Base-by-base conservation (phyloP, 2,888 invertebrate genomes). In the Latrodectus elegans region DNA sequence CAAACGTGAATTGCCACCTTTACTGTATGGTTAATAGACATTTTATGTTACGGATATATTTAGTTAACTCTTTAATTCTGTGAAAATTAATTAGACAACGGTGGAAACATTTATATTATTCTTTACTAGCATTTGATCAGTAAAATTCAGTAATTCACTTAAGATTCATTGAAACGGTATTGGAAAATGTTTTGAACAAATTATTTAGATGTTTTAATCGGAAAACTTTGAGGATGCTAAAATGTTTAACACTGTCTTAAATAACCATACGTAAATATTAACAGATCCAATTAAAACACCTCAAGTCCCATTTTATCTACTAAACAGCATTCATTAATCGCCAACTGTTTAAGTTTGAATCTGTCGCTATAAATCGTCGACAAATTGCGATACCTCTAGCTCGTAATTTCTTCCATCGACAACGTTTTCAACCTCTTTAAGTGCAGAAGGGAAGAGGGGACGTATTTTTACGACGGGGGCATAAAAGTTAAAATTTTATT, bases 401-500 rank as follows among this genome's bases (percentile, higher is more conserved):
- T 17, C 9, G 74, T 55, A 26, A 74, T 74, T 55, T 55, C 55
- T n/a, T 15, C n/a, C 67, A n/a, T 38, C 67, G 67, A 10, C 70
- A 55, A 72, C 70, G 22, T 72, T 73, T 80, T 80, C 14, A 60
- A 26, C 38, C 75, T 76, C 22, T n/a, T 70, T 8, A 10, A 4
- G n/a, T 15, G n/a, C 60, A 60, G 60, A 15, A 12, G 8, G 52
- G 52, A 51, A 22, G 11, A 17, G 17, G 52, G 17, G 49, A 55
- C 75, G 38, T 51, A 83, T 75, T 75, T 84, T 84, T 79, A 74
- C 74, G 84, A 84, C 53, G 17, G n/a, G 60, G 52, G 60, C 79
- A 52, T 84, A 84, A 84, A 84, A 78, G 67, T 78, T 78, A 72
- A 78, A 72, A 52, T 84, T 84, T 84, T 84, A 84, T 78, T 77